Percentiles rank a stretch among this genome's conserved stretches.
Conservation (phyloP, 2,888 invertebrate genomes). For the Polylopha cassiicola region DNA sequence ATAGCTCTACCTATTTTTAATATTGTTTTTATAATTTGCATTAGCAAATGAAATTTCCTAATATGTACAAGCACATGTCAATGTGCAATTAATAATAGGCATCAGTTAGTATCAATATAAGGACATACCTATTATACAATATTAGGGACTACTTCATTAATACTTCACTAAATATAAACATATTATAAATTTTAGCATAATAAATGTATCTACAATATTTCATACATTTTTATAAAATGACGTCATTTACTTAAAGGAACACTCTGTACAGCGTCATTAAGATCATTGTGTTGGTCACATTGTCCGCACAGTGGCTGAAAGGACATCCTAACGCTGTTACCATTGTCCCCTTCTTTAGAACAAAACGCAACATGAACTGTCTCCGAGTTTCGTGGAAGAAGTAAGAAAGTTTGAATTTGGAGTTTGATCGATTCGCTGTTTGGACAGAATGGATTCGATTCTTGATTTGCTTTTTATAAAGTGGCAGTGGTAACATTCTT, state of each 20-base stretch:
- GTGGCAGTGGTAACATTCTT: too few relatives aligned
- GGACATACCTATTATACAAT: too few relatives aligned
- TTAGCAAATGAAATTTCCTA: too few relatives aligned
- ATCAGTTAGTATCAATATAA: too few relatives aligned
- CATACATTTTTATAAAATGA: slow-evolving; percentile 25
- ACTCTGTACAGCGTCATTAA: slow-evolving; percentile 29
- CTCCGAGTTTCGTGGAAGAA: slow-evolving; percentile 40
- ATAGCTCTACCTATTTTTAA: neutral
- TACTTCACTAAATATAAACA: too few relatives aligned
- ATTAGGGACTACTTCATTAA: too few relatives aligned
- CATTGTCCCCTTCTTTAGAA: slow-evolving; percentile 53
- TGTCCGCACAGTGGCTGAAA: slow-evolving; percentile 63
- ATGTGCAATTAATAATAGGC: too few relatives aligned
- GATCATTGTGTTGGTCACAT: slow-evolving; percentile 36
- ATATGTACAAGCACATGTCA: too few relatives aligned
- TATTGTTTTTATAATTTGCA: too few relatives aligned
- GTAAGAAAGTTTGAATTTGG: slow-evolving; percentile 36
- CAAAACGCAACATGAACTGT: slow-evolving; percentile 40
- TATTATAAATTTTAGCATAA: slow-evolving; percentile 27
- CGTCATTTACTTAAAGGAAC: slow-evolving; percentile 5
- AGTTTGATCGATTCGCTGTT: slow-evolving; percentile 30
- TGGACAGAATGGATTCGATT: slow-evolving; percentile 1
- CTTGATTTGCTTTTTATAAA: neutral
- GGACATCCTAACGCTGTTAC: slow-evolving; percentile 49
- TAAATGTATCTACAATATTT: slow-evolving; percentile 14